phyloP scores from a whole-genome alignment of 2,113 vertebrate species.

The Passer domesticus region DNA sequence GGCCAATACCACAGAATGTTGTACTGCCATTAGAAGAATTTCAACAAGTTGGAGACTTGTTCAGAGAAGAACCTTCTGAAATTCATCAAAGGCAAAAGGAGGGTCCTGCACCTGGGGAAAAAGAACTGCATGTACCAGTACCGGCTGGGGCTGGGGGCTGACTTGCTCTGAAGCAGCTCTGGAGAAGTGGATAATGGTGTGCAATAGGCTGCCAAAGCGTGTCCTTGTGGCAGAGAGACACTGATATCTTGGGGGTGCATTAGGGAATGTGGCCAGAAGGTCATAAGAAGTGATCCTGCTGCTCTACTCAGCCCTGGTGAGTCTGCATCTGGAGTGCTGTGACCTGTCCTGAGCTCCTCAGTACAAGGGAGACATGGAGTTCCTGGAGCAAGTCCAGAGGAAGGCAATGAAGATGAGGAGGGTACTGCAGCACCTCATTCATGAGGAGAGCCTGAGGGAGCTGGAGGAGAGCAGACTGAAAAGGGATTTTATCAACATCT shows the following conservation, averaged over 20 bases:
- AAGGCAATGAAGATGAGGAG: not conserved
- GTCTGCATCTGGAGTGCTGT: not conserved
- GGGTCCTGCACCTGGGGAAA: not conserved
- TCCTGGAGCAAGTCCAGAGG: not conserved
- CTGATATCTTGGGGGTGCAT: not conserved
- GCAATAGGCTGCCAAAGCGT: not conserved
- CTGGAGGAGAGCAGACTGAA: not conserved
- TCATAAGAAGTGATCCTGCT: not conserved
- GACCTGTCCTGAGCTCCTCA: not conserved
- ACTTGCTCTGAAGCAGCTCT: not conserved
- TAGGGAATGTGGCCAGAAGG: not conserved
- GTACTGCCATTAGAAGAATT: not conserved
- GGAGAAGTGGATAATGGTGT: not conserved
- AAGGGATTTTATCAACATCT: not conserved
- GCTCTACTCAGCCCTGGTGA: not conserved
- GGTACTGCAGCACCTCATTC: not conserved
- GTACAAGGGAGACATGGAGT: not conserved
- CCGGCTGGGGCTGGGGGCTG: not conserved
- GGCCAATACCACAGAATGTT: not conserved
- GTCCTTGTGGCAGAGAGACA: not conserved
- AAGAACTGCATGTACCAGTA: not conserved
- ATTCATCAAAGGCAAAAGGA: not conserved
- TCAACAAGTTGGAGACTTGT: not conserved
- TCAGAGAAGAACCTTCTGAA: not conserved
- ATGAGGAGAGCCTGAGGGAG: not conserved